These are phyloP conservation scores for Cyprinodon diabolis DNA, from an alignment of 2,797 vertebrate genomes.

Conservation along the genomic window DNA sequence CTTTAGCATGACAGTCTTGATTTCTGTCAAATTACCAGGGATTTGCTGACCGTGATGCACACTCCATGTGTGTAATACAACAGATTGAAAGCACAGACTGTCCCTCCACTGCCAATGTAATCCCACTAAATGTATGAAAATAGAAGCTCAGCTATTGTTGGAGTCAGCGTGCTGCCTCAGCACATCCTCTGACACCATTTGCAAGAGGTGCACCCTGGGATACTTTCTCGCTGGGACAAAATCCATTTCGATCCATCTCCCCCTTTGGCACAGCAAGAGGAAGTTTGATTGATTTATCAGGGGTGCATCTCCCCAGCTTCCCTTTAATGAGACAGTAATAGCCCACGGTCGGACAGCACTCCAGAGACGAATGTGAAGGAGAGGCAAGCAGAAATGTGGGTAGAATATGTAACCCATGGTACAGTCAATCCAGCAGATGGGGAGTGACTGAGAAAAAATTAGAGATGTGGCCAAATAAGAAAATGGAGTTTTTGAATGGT, in stretches of 20 bases:
- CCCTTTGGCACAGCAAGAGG: slow-evolving; percentile 66
- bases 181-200: slow-evolving; percentile 69
- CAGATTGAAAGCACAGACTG: slow-evolving; percentile 50
- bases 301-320: slow-evolving; percentile 66
- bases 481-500: slow-evolving; percentile 14
- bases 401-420: slow-evolving; percentile 71
- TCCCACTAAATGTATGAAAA: slow-evolving; percentile 65
- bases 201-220: slow-evolving; percentile 73
- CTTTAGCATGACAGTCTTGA: slow-evolving; percentile 29
- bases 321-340: slow-evolving; percentile 82
- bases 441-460: slow-evolving; percentile 30
- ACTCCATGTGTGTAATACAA: slow-evolving; percentile 32
- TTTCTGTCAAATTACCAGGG: slow-evolving; percentile 52
- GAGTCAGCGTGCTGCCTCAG: slow-evolving; percentile 64
- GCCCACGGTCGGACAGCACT: slow-evolving; percentile 67
- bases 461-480: slow-evolving; percentile 37
- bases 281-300: slow-evolving; percentile 82
- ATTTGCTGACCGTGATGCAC: slow-evolving; percentile 31
- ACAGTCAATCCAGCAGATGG: slow-evolving; percentile 65
- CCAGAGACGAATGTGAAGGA: slow-evolving; percentile 65
- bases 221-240: slow-evolving; percentile 68
- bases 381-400: slow-evolving; percentile 70
- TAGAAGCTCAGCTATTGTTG: slow-evolving; percentile 63
- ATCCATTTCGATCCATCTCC: slow-evolving; percentile 73
- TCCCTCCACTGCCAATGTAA: slow-evolving; percentile 54